Conservation (phyloP, 2,888 invertebrate species). For the Amphipyra berbera region DNA sequence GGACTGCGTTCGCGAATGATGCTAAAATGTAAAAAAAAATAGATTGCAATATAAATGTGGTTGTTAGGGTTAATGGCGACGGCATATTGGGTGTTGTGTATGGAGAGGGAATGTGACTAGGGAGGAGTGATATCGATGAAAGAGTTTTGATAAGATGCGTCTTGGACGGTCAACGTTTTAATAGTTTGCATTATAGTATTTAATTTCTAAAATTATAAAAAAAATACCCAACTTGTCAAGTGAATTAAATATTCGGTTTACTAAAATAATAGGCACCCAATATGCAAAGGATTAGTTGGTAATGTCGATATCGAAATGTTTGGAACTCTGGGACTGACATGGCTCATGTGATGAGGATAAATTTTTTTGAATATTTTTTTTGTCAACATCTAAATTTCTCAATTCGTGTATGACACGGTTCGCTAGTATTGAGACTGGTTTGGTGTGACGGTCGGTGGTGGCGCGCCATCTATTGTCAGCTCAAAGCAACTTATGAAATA, state of each 20-base stretch:
- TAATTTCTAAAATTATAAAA: slow-evolving; percentile 28
- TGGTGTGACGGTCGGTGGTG: slow-evolving; percentile 62
- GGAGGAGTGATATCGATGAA: slow-evolving; percentile 47
- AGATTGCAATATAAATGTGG: slow-evolving; percentile 86
- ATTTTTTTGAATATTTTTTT: slow-evolving; percentile 67
- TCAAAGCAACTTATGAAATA: neutral
- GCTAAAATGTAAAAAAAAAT: slow-evolving; percentile 85
- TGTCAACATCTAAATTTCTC: slow-evolving; percentile 66
- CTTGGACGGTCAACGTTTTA: slow-evolving; percentile 41
- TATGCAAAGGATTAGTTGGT: slow-evolving; percentile 75
- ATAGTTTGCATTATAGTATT: slow-evolving; percentile 41
- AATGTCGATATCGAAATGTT: slow-evolving; percentile 77
- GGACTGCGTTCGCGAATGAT: slow-evolving; percentile 72
- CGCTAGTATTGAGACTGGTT: slow-evolving; percentile 82
- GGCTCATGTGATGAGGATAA: slow-evolving; percentile 88
- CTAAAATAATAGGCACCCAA: slow-evolving; percentile 66
- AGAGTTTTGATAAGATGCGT: slow-evolving; percentile 43
- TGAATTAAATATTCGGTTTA: slow-evolving; percentile 26
- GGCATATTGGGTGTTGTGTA: slow-evolving; percentile 89
- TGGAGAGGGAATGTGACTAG: slow-evolving; percentile 70
- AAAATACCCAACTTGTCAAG: slow-evolving; percentile 19
- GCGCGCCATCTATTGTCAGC: slow-evolving; percentile 17
- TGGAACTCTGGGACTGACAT: slow-evolving; percentile 83
- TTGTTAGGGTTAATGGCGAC: slow-evolving; percentile 77
- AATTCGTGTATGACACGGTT: slow-evolving; percentile 87